These are phyloP conservation scores for Neelides sp. DNA, from an alignment of 1,140 invertebrate species.

Conservation along the genomic window DNA sequence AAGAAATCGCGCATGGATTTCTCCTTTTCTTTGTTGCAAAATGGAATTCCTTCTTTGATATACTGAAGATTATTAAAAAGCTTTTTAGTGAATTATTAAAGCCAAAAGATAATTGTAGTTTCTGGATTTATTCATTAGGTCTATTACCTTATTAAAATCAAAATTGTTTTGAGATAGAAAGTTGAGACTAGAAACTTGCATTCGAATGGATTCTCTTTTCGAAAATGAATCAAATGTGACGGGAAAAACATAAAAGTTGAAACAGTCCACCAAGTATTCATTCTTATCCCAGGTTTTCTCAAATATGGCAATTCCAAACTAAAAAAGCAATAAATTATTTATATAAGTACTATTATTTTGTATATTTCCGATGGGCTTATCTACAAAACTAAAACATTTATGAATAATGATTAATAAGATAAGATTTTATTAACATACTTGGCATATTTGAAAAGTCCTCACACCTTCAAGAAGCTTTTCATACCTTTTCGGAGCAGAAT, in stretches of 20 bases:
- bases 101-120: no score
- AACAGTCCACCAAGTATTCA: conserved; percentile 45
- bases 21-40: no score
- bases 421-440: conserved; percentile 8
- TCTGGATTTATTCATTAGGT: no score
- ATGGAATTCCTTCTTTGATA: no score
- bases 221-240: conserved; percentile 45
- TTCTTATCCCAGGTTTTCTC: conserved; percentile 42
- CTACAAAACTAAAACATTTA: background rate
- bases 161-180: no score
- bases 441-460: conserved; percentile 42
- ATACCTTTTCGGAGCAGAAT: conserved; percentile 50
- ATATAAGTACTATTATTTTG: background rate
- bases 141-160: no score
- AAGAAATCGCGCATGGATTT: no score
- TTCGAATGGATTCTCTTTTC: conserved; percentile 42
- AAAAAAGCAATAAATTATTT: conserved; percentile 33
- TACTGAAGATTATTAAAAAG: no score
- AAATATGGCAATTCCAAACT: conserved; percentile 51
- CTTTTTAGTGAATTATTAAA: no score
- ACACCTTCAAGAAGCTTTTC: conserved; percentile 44
- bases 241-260: conserved; percentile 56
- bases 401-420: conserved; percentile 2
- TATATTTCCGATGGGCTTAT: background rate
- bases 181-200: conserved; percentile 47